A percentile compares a stretch with the other conserved stretches of the same genome.
Evolutionary conservation across 2,113 vertebrate species (phyloP).

Genomic region (Osmerus eperlanus): DNA sequence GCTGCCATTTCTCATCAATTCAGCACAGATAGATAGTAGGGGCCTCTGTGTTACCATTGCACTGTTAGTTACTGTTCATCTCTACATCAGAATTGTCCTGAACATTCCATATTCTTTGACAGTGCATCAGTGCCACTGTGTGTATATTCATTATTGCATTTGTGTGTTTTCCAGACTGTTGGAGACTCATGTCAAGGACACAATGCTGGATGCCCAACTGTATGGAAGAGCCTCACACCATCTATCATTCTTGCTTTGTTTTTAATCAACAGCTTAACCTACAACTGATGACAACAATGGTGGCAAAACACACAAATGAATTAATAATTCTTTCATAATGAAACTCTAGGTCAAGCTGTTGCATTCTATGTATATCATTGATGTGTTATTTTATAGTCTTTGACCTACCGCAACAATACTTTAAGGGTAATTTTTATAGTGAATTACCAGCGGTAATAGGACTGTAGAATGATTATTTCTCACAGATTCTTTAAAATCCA

Average conservation of each 20-base stretch:
- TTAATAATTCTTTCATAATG: too few species aligned
- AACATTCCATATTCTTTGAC: too few species aligned
- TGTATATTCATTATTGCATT: background rate
- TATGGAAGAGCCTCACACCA: background rate
- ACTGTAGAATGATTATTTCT: too few species aligned
- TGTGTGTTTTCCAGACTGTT: background rate
- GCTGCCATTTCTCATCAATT: background rate
- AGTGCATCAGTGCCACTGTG: background rate
- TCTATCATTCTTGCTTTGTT: background rate
- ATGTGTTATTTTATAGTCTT: background rate
- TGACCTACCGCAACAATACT: background rate
- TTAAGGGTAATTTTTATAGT: too few species aligned
- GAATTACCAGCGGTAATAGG: too few species aligned
- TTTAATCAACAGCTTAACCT: background rate
- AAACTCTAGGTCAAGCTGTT: background rate
- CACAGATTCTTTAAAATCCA: too few species aligned
- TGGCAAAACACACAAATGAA: too few species aligned
- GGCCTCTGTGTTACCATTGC: too few species aligned
- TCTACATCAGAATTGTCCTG: too few species aligned
- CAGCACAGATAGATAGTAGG: too few species aligned
- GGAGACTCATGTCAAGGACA: background rate
- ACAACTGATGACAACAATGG: too few species aligned
- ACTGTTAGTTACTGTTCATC: too few species aligned
- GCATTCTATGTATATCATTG: background rate
- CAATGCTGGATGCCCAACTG: background rate